Conservation (phyloP, 2,113 vertebrate genomes). For the Ceyx melanurus region DNA sequence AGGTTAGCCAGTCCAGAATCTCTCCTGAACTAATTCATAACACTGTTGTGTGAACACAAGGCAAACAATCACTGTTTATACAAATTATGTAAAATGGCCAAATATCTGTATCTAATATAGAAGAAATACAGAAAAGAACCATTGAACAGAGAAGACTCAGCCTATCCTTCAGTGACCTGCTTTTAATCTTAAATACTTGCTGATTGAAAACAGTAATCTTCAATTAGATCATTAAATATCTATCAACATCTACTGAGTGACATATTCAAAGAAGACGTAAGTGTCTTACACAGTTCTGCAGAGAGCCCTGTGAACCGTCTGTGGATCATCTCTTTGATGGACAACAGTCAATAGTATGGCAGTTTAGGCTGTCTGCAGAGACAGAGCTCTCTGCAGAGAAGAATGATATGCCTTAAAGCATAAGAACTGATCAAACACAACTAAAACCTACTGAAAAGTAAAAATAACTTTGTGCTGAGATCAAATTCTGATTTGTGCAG, state of each 20-base stretch:
- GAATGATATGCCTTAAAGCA: not conserved
- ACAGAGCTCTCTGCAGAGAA: not conserved
- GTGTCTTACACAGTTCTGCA: not conserved
- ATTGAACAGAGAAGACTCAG: not conserved
- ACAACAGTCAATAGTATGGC: not conserved
- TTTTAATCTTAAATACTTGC: not conserved
- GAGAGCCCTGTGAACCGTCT: not conserved
- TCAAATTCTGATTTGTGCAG: not conserved
- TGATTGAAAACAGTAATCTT: not conserved
- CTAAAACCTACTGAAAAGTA: not conserved
- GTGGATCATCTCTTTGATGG: not conserved
- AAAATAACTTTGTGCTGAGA: not conserved
- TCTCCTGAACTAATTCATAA: not conserved
- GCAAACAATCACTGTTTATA: not conserved
- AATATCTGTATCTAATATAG: not conserved
- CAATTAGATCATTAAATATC: not conserved
- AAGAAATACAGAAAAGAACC: not conserved
- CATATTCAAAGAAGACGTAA: not conserved
- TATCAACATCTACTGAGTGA: not conserved
- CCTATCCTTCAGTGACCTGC: not conserved
- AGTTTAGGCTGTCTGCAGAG: not conserved
- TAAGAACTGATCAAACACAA: not conserved
- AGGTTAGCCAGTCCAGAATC: not conserved
- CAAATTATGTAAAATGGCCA: not conserved
- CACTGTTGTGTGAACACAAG: not conserved